Evolutionary conservation across 2,888 invertebrate genomes (phyloP), one percentile per base, ranked within the genome.

Genomic region (Pristionchus arcanus): DNA sequence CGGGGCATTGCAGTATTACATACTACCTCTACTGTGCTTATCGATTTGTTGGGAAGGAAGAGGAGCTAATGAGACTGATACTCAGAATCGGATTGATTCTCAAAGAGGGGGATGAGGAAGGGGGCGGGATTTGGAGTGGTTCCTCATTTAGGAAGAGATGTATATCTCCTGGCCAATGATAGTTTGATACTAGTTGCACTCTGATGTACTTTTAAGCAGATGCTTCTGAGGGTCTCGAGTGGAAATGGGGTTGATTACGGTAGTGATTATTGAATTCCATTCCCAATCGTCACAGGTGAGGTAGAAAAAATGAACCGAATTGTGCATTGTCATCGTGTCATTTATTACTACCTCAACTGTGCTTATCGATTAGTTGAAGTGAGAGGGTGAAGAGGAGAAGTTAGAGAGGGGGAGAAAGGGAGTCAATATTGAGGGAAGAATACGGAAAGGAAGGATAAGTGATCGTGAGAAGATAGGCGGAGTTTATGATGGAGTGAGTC

Each of bases 1-100:
- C 21, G n/a, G 42, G 86, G 42, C 86, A 66, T 86, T 63, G 86
- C 66, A 86, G 66, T 66, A 86, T 86, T 86, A 42, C 19, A 86
- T 68, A 86, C 86, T 86, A 86, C 86, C 86, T 86, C 86, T 86
- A 86, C 86, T 66, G 86, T 86, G n/a, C n/a, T 77, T 34, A 34
- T 71, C 71, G 71, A 71, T 71, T 71, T 13, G n/a, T 13, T 5
- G 37, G 49, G 49, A 21, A 21, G 55, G 31, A 16, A 31, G 0
- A 28, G 28, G 31, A 31, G 21, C 13, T 53, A 83, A 16, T n/a
- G 83, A 21, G 42, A 81, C 49, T 81, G 49, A 83, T 37, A 53
- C 42, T 49, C 42, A 49, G 3, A 49, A 49, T 49, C 5, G 77
- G 77, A 16, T 1, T 34, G 34, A 37, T 34, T n/a, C 55, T 19